Evolutionary conservation across 2,113 vertebrate species (phyloP).

Genomic region (Nanorana parkeri): DNA sequence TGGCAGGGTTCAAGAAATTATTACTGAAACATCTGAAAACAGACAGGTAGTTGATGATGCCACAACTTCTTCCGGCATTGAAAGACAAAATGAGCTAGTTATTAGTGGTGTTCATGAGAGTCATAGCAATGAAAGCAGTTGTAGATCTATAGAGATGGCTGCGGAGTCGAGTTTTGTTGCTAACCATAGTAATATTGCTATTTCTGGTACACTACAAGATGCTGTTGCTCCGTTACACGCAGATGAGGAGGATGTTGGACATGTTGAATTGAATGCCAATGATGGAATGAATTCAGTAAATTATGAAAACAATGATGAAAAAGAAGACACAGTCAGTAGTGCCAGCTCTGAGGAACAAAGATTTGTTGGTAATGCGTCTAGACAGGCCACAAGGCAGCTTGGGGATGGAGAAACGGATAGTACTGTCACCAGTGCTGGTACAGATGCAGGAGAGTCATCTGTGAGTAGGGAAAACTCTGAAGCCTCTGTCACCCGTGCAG

Average conservation of each 20-base stretch:
- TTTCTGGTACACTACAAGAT: conserved; percentile 73
- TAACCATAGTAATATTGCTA: conserved; percentile 70
- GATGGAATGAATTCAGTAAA: conserved; percentile 56
- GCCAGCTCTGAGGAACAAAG: conserved; percentile 75
- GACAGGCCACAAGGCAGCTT: conserved; percentile 59
- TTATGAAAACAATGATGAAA: conserved; percentile 74
- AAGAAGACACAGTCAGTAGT: conserved; percentile 80
- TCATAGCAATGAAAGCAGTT: conserved; percentile 33
- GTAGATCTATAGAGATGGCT: conserved; percentile 54
- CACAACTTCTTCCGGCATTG: conserved; percentile 43
- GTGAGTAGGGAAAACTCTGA: conserved; percentile 59
- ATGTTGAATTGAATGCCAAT: conserved; percentile 60
- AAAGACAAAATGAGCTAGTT: conserved; percentile 2
- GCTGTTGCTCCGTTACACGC: conserved; percentile 32
- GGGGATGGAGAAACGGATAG: conserved; percentile 74
- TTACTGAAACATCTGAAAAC: background rate
- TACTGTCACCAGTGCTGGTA: conserved; percentile 80
- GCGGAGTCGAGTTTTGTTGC: conserved; percentile 69
- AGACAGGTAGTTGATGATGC: conserved; percentile 29
- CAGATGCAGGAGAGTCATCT: conserved; percentile 67
- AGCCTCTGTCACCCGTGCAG: conserved; percentile 58
- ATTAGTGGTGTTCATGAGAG: background rate
- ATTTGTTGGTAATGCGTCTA: conserved; percentile 53
- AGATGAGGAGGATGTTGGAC: conserved; percentile 58
- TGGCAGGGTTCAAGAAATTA: background rate